A percentile compares a stretch with the other conserved stretches of the same genome.
Conservation (phyloP, 2,113 vertebrate genomes). For the Gnathonemus longibarbis region DNA sequence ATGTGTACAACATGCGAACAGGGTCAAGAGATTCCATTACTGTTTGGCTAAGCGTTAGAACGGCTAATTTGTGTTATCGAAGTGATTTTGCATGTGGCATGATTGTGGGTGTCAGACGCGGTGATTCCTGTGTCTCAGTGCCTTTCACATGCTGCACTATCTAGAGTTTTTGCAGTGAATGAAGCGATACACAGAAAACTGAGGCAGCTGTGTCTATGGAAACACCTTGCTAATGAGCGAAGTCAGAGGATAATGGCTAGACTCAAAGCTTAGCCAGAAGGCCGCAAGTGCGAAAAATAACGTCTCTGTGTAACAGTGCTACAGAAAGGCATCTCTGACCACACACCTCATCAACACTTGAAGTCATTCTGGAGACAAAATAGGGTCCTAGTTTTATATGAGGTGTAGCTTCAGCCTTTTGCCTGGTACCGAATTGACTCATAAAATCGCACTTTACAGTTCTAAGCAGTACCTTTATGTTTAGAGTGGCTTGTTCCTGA, state of each 20-base stretch:
- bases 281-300: background rate
- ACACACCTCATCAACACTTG: background rate
- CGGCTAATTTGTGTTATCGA: background rate
- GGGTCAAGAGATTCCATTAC: background rate
- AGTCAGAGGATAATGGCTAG: background rate
- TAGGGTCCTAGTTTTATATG: background rate
- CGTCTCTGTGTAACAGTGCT: background rate
- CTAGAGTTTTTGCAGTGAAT: background rate
- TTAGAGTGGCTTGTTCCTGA: background rate
- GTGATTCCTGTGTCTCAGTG: background rate
- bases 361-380: background rate
- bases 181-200: background rate
- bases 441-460: background rate
- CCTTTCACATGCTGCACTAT: background rate
- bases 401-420: background rate
- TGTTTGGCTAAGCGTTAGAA: background rate
- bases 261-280: background rate
- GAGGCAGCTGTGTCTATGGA: background rate
- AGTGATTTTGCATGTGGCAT: background rate
- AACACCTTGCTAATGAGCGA: background rate
- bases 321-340: background rate
- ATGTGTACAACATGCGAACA: background rate
- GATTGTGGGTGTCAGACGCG: background rate
- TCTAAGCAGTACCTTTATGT: background rate
- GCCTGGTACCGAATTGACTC: background rate